Percentiles rank a stretch among this genome's conserved stretches.
These are phyloP conservation scores for Drosophila rufa DNA, from an alignment of 1,140 invertebrate species.

Conservation along the genomic window DNA sequence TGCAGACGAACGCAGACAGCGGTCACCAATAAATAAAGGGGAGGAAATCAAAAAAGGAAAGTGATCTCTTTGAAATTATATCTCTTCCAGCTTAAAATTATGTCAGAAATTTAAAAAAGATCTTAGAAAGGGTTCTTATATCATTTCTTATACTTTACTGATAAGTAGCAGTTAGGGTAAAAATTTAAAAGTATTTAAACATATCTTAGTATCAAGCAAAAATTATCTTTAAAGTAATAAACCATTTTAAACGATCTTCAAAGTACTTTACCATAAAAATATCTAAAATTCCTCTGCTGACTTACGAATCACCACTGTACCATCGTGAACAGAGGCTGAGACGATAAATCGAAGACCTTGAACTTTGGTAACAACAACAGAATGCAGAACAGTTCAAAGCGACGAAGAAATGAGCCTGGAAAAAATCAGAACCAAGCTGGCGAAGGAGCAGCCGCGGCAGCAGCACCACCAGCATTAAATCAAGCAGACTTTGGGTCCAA, in stretches of 20 bases:
- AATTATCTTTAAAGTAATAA: neutral
- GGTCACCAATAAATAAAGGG: neutral
- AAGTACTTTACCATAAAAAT: neutral
- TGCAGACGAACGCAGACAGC: constrained; percentile 36
- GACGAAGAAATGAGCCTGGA: constrained; percentile 20
- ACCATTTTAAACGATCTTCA: neutral
- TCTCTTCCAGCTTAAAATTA: no score
- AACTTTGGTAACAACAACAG: constrained; percentile 63
- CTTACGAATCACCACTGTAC: constrained; percentile 11
- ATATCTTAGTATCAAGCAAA: neutral
- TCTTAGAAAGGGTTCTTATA: neutral
- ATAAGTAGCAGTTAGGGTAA: neutral
- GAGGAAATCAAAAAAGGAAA: neutral
- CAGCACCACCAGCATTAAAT: constrained; percentile 45
- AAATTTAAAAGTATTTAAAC: neutral
- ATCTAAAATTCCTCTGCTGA: neutral
- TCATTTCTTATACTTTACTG: neutral
- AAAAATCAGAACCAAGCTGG: constrained; percentile 47
- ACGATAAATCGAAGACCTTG: constrained; percentile 68
- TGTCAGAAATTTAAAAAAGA: neutral
- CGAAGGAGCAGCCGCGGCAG: constrained; percentile 25
- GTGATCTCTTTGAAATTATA: neutral
- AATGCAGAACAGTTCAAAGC: constrained; percentile 33
- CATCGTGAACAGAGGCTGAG: constrained; percentile 3
- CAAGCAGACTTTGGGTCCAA: constrained; percentile 49